Percentiles rank a stretch among this genome's conserved stretches.
Conservation (phyloP, 2,888 invertebrate genomes). For the Anodontia alba region DNA sequence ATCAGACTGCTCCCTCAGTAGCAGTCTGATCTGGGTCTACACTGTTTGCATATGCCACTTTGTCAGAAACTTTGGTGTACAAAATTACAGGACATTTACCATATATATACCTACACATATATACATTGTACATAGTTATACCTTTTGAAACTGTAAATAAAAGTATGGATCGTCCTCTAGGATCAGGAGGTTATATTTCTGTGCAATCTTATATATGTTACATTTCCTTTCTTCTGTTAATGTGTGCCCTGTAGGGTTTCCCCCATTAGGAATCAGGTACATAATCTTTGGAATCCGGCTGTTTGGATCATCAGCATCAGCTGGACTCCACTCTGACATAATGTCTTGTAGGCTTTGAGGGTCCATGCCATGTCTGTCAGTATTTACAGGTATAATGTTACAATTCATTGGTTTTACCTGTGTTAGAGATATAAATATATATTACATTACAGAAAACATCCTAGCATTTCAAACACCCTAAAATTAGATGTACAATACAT, state of each 20-base stretch:
- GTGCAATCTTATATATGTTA: constrained; percentile 91
- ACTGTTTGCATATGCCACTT: no score
- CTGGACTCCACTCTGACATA: constrained; percentile 85
- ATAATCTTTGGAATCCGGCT: constrained; percentile 89
- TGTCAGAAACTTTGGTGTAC: no score
- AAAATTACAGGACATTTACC: no score
- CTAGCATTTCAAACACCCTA: no score
- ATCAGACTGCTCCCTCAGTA: no score
- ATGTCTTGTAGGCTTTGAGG: constrained; percentile 88
- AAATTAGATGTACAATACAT: no score
- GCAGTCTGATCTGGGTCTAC: no score
- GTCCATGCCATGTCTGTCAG: constrained; percentile 89
- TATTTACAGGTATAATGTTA: constrained; percentile 89
- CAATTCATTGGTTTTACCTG: constrained; percentile 90
- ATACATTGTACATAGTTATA: no score
- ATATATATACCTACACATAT: no score
- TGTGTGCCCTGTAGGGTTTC: constrained; percentile 91
- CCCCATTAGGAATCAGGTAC: constrained; percentile 91
- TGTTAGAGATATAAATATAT: constrained; percentile 67
- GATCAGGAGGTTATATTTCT: constrained; percentile 91
- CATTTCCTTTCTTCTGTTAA: constrained; percentile 88
- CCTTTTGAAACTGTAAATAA: constrained; percentile 89
- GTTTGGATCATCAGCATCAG: constrained; percentile 85
- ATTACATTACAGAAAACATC: no score
- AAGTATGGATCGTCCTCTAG: constrained; percentile 94